phyloP scores from a whole-genome alignment of 2,797 vertebrate species.

The Rhadinocentrus ornatus region DNA sequence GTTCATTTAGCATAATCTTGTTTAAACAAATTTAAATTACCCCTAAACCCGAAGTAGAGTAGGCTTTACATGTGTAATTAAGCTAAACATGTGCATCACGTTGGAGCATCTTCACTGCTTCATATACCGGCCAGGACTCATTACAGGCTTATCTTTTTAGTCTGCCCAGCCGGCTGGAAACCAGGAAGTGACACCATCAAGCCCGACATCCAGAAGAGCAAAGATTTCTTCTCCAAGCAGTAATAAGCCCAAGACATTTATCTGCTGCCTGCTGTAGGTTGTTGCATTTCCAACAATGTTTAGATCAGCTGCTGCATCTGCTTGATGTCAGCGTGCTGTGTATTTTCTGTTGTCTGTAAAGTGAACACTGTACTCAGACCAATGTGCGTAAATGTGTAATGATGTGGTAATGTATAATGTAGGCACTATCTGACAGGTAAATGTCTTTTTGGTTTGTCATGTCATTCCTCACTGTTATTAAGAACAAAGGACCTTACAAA shows the following conservation, averaged over 20 bases:
- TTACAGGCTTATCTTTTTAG: conserved; percentile 78
- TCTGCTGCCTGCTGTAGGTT: conserved; percentile 74
- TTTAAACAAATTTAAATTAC: not conserved
- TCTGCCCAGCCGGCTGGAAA: conserved; percentile 98
- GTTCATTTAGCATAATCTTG: not conserved
- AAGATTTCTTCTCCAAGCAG: conserved; percentile 97
- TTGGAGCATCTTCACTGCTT: conserved; percentile 22
- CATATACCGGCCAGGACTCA: conserved; percentile 52
- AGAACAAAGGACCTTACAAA: conserved; percentile 15
- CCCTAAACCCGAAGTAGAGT: not conserved
- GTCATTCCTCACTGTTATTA: conserved; percentile 23
- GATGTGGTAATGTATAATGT: conserved; percentile 19
- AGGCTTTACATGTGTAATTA: not conserved
- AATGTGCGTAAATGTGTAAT: conserved; percentile 31
- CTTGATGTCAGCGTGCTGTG: not conserved
- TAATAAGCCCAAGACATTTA: conserved; percentile 74
- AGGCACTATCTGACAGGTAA: conserved; percentile 17
- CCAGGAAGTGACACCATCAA: conserved; percentile 98
- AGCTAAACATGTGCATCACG: conserved; percentile 3
- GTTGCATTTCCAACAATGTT: conserved; percentile 53
- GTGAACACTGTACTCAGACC: conserved; percentile 37
- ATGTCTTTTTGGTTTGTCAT: conserved; percentile 19
- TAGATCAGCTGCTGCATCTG: conserved; percentile 50
- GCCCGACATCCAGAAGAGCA: conserved; percentile 94
- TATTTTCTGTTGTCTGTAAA: conserved; percentile 34